A percentile compares a stretch with the other conserved stretches of the same genome.
These are phyloP conservation scores for Callipepla squamata DNA, from an alignment of 2,113 vertebrate species.

Conservation along the genomic window DNA sequence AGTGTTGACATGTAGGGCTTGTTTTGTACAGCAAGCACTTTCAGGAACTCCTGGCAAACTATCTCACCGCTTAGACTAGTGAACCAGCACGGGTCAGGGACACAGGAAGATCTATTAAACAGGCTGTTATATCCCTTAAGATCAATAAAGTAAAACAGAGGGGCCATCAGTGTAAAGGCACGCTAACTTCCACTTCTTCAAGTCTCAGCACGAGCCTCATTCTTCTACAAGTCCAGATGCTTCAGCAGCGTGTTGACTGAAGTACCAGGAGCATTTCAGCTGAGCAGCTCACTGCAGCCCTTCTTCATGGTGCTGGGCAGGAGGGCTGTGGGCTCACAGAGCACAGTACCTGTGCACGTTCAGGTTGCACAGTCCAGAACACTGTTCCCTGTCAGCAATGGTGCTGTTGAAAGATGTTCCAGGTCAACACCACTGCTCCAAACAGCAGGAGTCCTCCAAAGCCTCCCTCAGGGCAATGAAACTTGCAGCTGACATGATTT, in stretches of 20 bases:
- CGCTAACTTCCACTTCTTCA: not conserved
- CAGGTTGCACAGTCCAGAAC: not conserved
- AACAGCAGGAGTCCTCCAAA: not conserved
- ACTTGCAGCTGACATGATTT: not conserved
- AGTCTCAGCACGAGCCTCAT: not conserved
- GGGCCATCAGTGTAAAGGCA: rapidly evolving
- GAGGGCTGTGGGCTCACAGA: not conserved
- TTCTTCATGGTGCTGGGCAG: not conserved
- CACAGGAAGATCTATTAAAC: not conserved
- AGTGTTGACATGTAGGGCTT: not conserved
- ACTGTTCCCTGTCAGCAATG: not conserved
- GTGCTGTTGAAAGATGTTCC: not conserved
- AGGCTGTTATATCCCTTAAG: not conserved
- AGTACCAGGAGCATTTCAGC: not conserved
- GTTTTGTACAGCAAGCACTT: not conserved
- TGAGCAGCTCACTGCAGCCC: not conserved
- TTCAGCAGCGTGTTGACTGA: not conserved
- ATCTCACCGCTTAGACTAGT: not conserved
- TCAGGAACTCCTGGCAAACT: not conserved
- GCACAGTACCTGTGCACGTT: not conserved
- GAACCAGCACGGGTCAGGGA: not conserved
- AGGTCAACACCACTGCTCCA: not conserved
- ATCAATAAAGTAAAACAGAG: not conserved
- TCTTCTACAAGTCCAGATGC: not conserved
- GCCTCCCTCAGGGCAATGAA: rapidly evolving